These are phyloP conservation scores for Daphoenositta chrysoptera DNA, from an alignment of 2,113 vertebrate genomes.

Conservation along the genomic window DNA sequence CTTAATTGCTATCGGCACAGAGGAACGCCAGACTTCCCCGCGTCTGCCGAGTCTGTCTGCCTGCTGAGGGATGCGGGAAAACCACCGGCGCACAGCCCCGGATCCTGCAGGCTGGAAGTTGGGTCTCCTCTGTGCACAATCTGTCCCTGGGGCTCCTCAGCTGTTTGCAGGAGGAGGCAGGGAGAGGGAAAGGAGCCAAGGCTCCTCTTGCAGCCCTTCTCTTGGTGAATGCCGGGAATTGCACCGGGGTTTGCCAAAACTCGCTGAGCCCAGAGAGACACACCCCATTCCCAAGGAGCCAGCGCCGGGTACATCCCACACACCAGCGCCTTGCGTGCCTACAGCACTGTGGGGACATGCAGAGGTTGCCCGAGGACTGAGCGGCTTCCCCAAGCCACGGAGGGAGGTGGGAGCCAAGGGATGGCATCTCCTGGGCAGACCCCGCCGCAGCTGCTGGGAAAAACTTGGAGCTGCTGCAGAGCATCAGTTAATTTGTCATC, in stretches of 20 bases:
- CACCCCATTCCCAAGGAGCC: fast-evolving
- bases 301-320: fast-evolving
- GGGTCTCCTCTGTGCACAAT: neutral
- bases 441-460: neutral
- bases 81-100: neutral
- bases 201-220: neutral
- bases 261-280: neutral
- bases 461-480: neutral
- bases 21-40: constrained; percentile 19
- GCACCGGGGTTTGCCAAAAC: neutral
- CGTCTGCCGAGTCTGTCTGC: constrained; percentile 33
- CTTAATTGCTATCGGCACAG: constrained; percentile 29
- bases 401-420: neutral
- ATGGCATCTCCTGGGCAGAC: neutral
- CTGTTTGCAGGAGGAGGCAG: neutral
- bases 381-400: fast-evolving
- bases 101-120: neutral
- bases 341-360: fast-evolving
- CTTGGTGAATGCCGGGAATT: neutral
- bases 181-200: constrained; percentile 1
- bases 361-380: neutral
- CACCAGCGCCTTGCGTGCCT: fast-evolving
- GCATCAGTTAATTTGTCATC: neutral
- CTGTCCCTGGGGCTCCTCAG: constrained; percentile 16
- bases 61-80: neutral